These are phyloP conservation scores for Chlorodrepanis virens DNA, from an alignment of 2,113 vertebrate species.

Conservation along the genomic window DNA sequence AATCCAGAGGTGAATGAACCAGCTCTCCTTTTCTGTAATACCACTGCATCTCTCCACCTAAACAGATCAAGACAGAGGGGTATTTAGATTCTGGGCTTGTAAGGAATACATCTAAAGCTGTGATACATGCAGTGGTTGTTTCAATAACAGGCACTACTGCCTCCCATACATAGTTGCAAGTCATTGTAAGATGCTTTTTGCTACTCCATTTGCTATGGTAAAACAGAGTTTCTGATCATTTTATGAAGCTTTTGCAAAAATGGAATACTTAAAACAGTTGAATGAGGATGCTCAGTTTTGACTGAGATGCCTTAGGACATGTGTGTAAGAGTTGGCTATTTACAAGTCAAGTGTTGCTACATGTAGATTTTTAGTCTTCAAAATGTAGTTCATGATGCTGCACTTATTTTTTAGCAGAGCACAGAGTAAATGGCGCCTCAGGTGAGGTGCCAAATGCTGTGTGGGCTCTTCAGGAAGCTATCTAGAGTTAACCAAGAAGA, in stretches of 20 bases:
- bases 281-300: neutral
- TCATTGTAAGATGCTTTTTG: neutral
- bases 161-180: neutral
- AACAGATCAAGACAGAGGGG: neutral
- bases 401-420: fast-evolving
- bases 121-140: neutral
- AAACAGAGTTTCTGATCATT: neutral
- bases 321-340: neutral
- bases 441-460: neutral
- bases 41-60: neutral
- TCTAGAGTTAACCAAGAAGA: neutral
- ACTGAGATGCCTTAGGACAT: neutral
- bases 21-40: neutral
- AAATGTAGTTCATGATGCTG: neutral
- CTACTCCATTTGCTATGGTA: neutral
- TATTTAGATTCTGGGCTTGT: neutral
- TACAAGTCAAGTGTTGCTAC: neutral
- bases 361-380: neutral
- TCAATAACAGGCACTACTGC: neutral
- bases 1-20: neutral
- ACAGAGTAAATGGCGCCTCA: neutral
- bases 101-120: neutral
- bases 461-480: neutral
- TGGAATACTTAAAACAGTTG: neutral
- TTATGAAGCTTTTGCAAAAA: neutral